Evolutionary conservation across 2,888 invertebrate genomes (phyloP).

Genomic region (Serrognathus titanus): DNA sequence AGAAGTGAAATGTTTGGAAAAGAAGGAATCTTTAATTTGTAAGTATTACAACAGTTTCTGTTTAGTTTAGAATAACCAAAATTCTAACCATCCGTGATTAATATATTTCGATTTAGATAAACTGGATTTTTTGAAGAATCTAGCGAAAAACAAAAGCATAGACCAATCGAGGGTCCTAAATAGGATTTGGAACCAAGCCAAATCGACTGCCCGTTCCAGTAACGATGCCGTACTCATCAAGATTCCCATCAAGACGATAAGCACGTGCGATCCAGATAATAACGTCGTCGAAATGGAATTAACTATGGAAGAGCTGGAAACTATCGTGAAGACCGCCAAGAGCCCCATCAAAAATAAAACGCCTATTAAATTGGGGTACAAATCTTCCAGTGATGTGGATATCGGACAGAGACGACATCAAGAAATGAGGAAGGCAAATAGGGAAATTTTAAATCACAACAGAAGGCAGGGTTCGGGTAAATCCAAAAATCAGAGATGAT

Average conservation of each 20-base stretch:
- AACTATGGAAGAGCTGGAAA: slow-evolving; percentile 39
- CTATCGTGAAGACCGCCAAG: slow-evolving; percentile 26
- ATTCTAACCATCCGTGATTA: not conserved
- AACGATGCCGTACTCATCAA: slow-evolving; percentile 44
- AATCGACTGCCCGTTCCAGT: slow-evolving; percentile 39
- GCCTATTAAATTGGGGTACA: slow-evolving; percentile 3
- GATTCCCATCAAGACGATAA: slow-evolving; percentile 32
- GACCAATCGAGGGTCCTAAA: slow-evolving; percentile 40
- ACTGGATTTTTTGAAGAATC: slow-evolving; percentile 37
- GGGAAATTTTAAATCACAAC: slow-evolving; percentile 7
- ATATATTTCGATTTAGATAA: slow-evolving; percentile 31
- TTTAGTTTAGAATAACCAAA: too few relatives aligned
- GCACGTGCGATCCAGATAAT: slow-evolving; percentile 26
- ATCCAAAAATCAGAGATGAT: not conserved
- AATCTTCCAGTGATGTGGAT: slow-evolving; percentile 16
- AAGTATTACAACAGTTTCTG: not conserved
- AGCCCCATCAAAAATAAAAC: not conserved
- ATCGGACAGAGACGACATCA: slow-evolving; percentile 12
- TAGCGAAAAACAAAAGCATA: slow-evolving; percentile 38
- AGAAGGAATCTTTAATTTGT: slow-evolving; percentile 18
- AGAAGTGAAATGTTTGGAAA: slow-evolving; percentile 1
- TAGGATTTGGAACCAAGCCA: slow-evolving; percentile 43
- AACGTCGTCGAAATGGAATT: slow-evolving; percentile 37
- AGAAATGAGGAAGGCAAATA: slow-evolving; percentile 15
- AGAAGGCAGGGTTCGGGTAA: slow-evolving; percentile 12